Percentiles rank a stretch among this genome's conserved stretches.
phyloP scores from a whole-genome alignment of 2,797 vertebrate species.

The Acropternis orthonyx region DNA sequence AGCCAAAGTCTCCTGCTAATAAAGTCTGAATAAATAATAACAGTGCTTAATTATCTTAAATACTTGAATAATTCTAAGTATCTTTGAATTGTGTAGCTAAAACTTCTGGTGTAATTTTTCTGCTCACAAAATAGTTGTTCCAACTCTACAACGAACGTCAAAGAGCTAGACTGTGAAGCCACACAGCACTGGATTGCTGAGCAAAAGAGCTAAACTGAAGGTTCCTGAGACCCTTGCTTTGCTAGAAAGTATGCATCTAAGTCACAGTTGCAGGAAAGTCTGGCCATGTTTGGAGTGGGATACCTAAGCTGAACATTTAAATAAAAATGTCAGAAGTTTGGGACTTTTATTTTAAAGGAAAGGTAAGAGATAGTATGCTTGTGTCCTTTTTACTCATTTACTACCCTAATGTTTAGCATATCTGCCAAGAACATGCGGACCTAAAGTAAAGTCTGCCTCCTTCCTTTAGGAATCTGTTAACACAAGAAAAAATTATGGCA shows the following conservation, averaged over 20 bases:
- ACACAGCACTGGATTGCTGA: background rate
- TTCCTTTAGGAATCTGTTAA: background rate
- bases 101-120: background rate
- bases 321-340: background rate
- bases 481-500: background rate
- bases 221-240: background rate
- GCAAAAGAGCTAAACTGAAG: background rate
- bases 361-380: background rate
- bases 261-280: background rate
- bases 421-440: background rate
- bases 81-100: background rate
- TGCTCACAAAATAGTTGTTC: background rate
- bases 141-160: background rate
- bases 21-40: background rate
- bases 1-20: background rate
- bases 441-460: background rate
- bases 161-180: slow-evolving; percentile 2
- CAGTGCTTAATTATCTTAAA: background rate
- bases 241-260: background rate
- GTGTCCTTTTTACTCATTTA: background rate
- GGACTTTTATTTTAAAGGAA: background rate
- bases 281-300: background rate
- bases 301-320: background rate
- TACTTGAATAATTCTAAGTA: background rate
- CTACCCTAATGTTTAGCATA: background rate